These are phyloP conservation scores for Illadopsis cleaveri DNA, from an alignment of 2,113 vertebrate species.

Conservation along the genomic window DNA sequence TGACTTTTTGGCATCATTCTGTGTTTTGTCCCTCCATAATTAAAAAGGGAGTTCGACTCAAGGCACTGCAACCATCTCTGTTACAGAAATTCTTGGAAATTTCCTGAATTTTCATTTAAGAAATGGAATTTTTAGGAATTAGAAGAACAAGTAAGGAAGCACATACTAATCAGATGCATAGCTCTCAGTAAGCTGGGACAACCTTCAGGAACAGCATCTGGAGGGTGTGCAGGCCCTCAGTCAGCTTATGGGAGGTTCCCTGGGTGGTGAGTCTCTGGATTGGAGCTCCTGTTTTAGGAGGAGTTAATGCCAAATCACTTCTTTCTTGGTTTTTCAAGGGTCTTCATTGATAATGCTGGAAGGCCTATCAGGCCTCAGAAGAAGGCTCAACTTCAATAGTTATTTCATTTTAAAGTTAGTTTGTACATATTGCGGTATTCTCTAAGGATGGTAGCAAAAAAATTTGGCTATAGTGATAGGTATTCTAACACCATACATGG, in stretches of 20 bases:
- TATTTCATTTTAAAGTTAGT: background rate
- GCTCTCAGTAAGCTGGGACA: background rate
- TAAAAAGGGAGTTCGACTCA: background rate
- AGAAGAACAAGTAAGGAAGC: background rate
- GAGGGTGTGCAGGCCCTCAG: background rate
- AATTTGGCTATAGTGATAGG: accelerated
- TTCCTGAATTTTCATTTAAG: background rate
- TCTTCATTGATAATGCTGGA: background rate
- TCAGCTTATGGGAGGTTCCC: background rate
- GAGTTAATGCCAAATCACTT: background rate
- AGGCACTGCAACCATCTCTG: background rate
- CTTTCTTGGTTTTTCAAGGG: background rate
- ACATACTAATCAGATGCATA: background rate
- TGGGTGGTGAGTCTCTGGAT: no score
- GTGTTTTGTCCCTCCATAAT: background rate
- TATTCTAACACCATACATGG: background rate
- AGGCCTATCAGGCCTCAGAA: background rate
- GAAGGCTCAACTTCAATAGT: background rate
- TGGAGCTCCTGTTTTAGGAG: background rate
- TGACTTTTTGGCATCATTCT: background rate
- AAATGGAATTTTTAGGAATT: background rate
- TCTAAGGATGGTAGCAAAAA: background rate
- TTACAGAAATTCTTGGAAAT: background rate
- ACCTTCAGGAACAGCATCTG: background rate
- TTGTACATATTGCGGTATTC: background rate